These are phyloP conservation scores for Amitus sp. DNA, from an alignment of 2,888 invertebrate species.

Conservation along the genomic window DNA sequence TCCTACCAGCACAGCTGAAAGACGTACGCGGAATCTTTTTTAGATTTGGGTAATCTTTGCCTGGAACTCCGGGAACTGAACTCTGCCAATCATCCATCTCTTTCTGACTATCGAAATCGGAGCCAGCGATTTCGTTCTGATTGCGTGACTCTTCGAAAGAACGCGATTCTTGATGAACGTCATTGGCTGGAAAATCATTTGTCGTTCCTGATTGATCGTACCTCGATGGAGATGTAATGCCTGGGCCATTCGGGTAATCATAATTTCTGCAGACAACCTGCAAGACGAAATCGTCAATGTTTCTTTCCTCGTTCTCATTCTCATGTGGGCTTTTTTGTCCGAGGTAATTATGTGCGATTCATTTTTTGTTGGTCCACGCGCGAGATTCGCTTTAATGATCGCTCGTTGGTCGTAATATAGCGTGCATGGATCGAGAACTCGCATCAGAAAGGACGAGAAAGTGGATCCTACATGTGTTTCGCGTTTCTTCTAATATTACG, in stretches of 20 bases:
- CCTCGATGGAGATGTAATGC: not conserved
- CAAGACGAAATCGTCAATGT: not conserved
- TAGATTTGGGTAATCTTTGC: constrained; percentile 65
- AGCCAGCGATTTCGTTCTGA: constrained; percentile 7
- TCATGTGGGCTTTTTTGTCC: too few species aligned
- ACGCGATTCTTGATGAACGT: constrained; percentile 22
- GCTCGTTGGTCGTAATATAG: too few species aligned
- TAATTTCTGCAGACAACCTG: constrained; percentile 3
- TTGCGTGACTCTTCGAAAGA: constrained; percentile 10
- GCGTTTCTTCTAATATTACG: constrained; percentile 50
- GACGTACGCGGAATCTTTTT: constrained; percentile 63
- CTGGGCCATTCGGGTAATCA: not conserved
- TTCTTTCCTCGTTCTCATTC: too few species aligned
- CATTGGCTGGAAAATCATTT: constrained; percentile 11
- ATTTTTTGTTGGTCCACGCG: too few species aligned
- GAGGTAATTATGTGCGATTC: too few species aligned
- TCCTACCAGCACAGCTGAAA: constrained; percentile 64
- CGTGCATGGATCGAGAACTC: constrained; percentile 19
- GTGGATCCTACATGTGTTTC: constrained; percentile 47
- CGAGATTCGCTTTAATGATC: too few species aligned
- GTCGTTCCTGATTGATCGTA: constrained; percentile 20
- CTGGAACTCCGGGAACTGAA: constrained; percentile 65
- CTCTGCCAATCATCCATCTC: constrained; percentile 50
- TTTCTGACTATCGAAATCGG: constrained; percentile 28
- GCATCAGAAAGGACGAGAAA: constrained; percentile 44